Evolutionary conservation across 2,888 invertebrate species (phyloP).

Genomic region (Slavum lentiscoides): DNA sequence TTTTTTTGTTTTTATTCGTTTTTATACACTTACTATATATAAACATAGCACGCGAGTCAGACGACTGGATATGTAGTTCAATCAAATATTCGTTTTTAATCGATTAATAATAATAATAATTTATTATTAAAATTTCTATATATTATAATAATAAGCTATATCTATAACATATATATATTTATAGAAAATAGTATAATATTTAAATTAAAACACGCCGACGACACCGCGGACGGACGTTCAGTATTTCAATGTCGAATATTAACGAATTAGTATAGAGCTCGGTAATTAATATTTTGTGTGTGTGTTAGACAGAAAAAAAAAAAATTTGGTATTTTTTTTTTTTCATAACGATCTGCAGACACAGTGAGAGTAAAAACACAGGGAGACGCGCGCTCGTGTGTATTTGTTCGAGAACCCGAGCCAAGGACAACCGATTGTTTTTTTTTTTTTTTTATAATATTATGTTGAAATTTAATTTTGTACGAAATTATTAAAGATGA

Average conservation of each 20-base stretch:
- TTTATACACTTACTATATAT: too few relatives aligned
- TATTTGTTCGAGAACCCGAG: neutral
- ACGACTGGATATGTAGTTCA: too few relatives aligned
- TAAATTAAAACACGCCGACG: too few relatives aligned
- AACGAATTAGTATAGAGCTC: neutral
- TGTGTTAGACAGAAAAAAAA: neutral
- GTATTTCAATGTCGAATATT: neutral
- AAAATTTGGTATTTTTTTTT: too few relatives aligned
- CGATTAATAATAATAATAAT: too few relatives aligned
- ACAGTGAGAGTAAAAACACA: neutral
- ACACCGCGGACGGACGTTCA: neutral
- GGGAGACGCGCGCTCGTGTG: neutral
- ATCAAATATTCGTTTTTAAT: too few relatives aligned
- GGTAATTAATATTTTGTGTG: neutral
- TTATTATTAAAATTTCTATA: too few relatives aligned
- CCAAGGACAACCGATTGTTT: conserved; percentile 20
- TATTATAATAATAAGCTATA: too few relatives aligned
- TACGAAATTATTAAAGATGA: neutral
- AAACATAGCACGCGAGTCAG: too few relatives aligned
- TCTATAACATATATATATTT: too few relatives aligned
- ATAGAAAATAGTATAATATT: too few relatives aligned
- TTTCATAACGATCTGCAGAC: neutral
- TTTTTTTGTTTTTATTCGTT: too few relatives aligned
- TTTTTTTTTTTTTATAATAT: neutral
- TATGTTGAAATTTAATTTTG: neutral